Evolutionary conservation across 2,113 vertebrate genomes (phyloP), one percentile per base, ranked within the genome.

Genomic region (Microcebus tavaratra): DNA sequence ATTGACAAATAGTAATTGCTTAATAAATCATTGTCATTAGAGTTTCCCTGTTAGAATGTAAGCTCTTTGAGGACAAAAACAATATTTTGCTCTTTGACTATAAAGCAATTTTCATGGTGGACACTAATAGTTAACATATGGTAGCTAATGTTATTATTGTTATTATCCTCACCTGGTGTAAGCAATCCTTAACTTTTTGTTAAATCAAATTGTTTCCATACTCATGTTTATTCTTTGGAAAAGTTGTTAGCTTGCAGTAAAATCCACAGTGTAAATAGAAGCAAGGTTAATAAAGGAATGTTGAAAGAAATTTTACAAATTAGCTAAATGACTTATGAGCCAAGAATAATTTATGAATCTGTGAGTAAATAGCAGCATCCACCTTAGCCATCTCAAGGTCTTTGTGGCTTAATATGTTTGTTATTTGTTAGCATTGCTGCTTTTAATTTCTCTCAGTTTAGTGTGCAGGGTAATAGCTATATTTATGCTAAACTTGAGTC

Each of bases 1-100:
- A 90, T 53, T n/a, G 78, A n/a, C 7, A 25, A 42, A 65, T 25
- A 90, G 45, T 91, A 95, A 78, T 17, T 88, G 39, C 55, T 88
- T 93, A 63, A 84, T 72, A 88, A 91, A 85, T 57, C 59, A 95
- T 79, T 34, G 79, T 68, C 65, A n/a, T 73, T 92, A 67, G 29
- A 88, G 36, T 55, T 17, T 84, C 61, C 23, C 63, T 96, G 18
- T 93, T 91, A 79, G 8, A 55, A 23, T 83, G 34, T 61, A 93
- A 92, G 50, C n/a, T 97, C 76, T 91, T 53, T 76, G 57, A 93
- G n/a, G 36, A 50, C 23, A 72, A 39, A 31, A 59, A 36, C 15
- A 70, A 55, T 36, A 72, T 96, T 96, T 91, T 93, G 36, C 39
- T 97, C 27, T 86, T 94, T 90, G 75, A 75, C 36, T 50, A 23